phyloP scores from a whole-genome alignment of 2,113 vertebrate species.

The Mus pahari region DNA sequence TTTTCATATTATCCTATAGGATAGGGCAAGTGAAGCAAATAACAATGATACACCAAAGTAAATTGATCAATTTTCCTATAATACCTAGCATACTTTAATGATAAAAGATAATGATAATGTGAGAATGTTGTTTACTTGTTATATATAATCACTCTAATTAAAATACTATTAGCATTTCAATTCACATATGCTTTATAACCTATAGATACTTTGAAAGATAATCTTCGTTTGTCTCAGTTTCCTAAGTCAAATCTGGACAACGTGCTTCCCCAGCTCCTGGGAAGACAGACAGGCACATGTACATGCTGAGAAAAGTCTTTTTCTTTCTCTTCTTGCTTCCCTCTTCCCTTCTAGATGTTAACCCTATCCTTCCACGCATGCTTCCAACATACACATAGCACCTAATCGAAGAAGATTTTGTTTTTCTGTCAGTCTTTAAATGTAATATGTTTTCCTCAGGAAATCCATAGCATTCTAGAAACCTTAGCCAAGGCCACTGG shows the following conservation, averaged over 20 bases:
- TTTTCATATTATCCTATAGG: background rate
- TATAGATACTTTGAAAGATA: background rate
- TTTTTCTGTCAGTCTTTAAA: background rate
- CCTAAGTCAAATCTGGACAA: background rate
- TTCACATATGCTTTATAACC: background rate
- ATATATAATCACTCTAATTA: constrained; percentile 33
- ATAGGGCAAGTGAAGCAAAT: background rate
- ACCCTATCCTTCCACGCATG: too few species aligned
- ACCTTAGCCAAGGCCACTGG: background rate
- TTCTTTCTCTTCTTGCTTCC: background rate
- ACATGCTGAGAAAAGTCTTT: background rate
- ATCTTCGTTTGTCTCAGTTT: background rate
- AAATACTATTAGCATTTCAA: background rate
- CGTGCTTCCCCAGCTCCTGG: background rate
- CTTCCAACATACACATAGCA: background rate
- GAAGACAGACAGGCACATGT: background rate
- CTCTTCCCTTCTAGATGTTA: background rate
- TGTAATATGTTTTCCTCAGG: background rate
- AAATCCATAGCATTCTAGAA: background rate
- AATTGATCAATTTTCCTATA: background rate
- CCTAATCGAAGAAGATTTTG: background rate
- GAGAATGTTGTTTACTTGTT: background rate
- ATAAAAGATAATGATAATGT: background rate
- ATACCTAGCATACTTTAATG: background rate
- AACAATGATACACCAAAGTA: constrained; percentile 13